These are phyloP conservation scores for Morinoia aosen DNA, from an alignment of 2,888 invertebrate species.

Conservation along the genomic window DNA sequence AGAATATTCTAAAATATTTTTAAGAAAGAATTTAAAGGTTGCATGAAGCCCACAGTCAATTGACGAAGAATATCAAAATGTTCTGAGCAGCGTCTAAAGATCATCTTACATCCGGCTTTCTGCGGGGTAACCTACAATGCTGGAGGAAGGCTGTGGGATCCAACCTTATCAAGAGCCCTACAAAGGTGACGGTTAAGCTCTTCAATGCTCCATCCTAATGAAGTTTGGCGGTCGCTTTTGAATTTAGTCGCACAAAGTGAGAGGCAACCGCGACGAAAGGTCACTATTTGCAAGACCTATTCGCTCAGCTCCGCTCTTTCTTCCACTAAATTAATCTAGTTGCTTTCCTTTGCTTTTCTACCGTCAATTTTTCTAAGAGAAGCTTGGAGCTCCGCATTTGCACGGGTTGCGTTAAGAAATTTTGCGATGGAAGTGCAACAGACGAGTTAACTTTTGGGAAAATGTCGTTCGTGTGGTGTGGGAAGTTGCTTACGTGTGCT, in stretches of 20 bases:
- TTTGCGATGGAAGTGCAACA: neutral
- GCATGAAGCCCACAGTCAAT: no score
- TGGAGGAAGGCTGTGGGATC: neutral
- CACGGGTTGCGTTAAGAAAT: neutral
- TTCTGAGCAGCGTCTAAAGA: no score
- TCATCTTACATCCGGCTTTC: no score
- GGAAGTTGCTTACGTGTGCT: neutral
- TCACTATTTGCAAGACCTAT: neutral
- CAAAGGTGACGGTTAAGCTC: constrained; percentile 6
- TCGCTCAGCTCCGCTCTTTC: neutral
- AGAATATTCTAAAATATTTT: no score
- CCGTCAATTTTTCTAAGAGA: neutral
- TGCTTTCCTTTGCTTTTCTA: neutral
- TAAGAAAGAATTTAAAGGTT: no score
- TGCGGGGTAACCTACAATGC: neutral
- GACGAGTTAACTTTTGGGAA: neutral
- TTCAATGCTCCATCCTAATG: constrained; percentile 7
- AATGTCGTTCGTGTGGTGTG: neutral
- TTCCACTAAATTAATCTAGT: neutral
- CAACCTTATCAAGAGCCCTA: neutral
- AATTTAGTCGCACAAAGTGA: neutral
- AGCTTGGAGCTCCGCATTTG: neutral
- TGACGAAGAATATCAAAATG: no score
- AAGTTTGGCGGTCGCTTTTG: neutral
- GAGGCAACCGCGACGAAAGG: neutral